A percentile compares a stretch with the other conserved stretches of the same genome.
Evolutionary conservation across 2,888 invertebrate species (phyloP).

Genomic region (Drosophila meridionalis): DNA sequence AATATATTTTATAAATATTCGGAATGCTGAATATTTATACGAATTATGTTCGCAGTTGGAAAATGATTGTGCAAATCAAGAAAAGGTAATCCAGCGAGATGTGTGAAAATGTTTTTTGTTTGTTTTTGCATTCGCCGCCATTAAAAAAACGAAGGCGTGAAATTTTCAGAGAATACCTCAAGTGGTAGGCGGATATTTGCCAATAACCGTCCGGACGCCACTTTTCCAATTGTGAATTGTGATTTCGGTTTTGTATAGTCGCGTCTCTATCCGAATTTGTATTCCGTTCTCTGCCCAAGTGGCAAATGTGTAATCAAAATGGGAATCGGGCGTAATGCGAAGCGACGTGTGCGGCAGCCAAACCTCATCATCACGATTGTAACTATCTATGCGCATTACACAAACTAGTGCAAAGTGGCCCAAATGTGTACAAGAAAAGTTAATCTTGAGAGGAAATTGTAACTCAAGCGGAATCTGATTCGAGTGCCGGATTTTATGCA

Average conservation of each 20-base stretch:
- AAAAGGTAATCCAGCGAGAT: constrained; percentile 46
- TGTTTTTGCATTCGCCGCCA: constrained; percentile 56
- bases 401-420: constrained; percentile 4
- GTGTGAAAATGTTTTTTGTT: constrained; percentile 55
- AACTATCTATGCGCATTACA: constrained; percentile 8
- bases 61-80: constrained; percentile 38
- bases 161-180: constrained; percentile 42
- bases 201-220: constrained; percentile 61
- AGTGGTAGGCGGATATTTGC: constrained; percentile 53
- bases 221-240: constrained; percentile 40
- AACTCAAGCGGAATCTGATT: constrained; percentile 26
- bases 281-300: constrained; percentile 21
- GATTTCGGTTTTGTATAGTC: constrained; percentile 16
- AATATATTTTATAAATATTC: constrained; percentile 36
- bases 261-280: constrained; percentile 33
- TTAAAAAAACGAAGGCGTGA: constrained; percentile 66
- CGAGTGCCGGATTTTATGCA: constrained; percentile 17
- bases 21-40: constrained; percentile 33
- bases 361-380: constrained; percentile 20
- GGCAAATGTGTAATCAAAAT: constrained; percentile 35
- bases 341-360: constrained; percentile 36
- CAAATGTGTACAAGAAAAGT: constrained; percentile 1
- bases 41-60: constrained; percentile 25
- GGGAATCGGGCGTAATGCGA: constrained; percentile 33
- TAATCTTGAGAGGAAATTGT: constrained; percentile 38